A percentile compares a stretch with the other conserved stretches of the same genome.
Evolutionary conservation across 2,888 invertebrate species (phyloP).

Genomic region (Dexiosoma caninum): DNA sequence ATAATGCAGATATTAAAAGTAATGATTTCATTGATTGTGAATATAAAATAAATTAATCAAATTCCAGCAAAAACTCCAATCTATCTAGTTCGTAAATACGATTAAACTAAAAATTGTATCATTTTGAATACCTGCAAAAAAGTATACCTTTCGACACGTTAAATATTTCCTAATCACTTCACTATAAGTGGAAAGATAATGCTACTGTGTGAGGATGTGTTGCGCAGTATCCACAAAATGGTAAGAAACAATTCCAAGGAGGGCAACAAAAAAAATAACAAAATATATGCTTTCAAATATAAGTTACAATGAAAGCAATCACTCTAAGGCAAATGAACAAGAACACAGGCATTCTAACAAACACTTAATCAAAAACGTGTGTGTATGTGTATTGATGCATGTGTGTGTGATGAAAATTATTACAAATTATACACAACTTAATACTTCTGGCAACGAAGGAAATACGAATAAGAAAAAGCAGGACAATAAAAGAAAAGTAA

Average conservation of each 20-base stretch:
- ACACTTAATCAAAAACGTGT: conserved; percentile 1
- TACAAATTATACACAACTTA: conserved; percentile 52
- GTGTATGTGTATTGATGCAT: too few relatives aligned
- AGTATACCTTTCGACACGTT: neutral
- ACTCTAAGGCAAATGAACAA: conserved; percentile 47
- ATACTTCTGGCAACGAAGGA: conserved; percentile 29
- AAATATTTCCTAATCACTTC: conserved; percentile 23
- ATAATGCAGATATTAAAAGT: neutral
- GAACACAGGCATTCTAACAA: neutral
- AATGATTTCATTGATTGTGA: neutral
- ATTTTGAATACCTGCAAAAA: neutral
- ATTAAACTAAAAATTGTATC: neutral
- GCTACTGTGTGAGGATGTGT: neutral
- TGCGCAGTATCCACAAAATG: neutral
- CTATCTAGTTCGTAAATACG: too few relatives aligned
- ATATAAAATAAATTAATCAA: too few relatives aligned
- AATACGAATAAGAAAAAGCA: neutral
- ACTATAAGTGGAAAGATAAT: neutral
- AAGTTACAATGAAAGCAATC: conserved; percentile 56
- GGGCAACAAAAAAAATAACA: conserved; percentile 3
- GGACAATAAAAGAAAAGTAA: conserved; percentile 37
- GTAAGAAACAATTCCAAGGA: conserved; percentile 1
- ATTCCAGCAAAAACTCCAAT: too few relatives aligned
- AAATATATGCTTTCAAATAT: conserved; percentile 1
- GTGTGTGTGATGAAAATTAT: conserved; percentile 24